A percentile compares a stretch with the other conserved stretches of the same genome.
These are phyloP conservation scores for Procambarus virginalis DNA, from an alignment of 1,140 invertebrate species.

Conservation along the genomic window DNA sequence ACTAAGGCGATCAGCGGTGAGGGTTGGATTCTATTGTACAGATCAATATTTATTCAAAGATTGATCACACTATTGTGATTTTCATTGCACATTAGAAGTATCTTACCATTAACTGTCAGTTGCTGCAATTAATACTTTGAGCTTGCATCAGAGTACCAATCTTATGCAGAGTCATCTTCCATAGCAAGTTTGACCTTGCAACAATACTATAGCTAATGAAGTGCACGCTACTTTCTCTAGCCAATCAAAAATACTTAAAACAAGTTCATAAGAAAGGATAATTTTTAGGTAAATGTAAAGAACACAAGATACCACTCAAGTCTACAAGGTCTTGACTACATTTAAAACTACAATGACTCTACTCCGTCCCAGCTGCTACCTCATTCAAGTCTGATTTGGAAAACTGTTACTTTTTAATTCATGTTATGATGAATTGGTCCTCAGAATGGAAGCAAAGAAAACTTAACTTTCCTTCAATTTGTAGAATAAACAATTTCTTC, in stretches of 20 bases:
- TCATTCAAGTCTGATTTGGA: constrained; percentile 5
- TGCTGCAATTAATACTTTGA: not conserved
- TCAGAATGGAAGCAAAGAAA: not conserved
- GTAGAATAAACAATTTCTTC: constrained; percentile 6
- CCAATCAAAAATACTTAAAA: not conserved
- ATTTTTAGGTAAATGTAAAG: not conserved
- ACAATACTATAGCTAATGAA: not conserved
- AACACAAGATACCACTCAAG: not conserved
- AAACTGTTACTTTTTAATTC: not conserved
- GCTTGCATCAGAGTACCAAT: not conserved
- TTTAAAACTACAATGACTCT: constrained; percentile 15
- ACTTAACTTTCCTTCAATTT: not conserved
- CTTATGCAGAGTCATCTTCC: not conserved
- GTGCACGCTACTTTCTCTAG: not conserved
- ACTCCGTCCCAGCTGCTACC: constrained; percentile 49
- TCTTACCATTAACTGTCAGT: not conserved
- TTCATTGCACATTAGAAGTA: too few species aligned
- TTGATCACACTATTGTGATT: too few species aligned
- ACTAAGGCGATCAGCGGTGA: too few species aligned
- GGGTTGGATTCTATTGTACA: too few species aligned
- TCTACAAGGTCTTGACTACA: constrained; percentile 4
- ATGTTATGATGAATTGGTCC: not conserved
- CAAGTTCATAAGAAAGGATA: not conserved
- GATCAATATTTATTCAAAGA: too few species aligned
- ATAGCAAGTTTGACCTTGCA: not conserved